Evolutionary conservation across 2,888 invertebrate genomes (phyloP), one percentile per base, ranked within the genome.

Genomic region (Meta bourneti): DNA sequence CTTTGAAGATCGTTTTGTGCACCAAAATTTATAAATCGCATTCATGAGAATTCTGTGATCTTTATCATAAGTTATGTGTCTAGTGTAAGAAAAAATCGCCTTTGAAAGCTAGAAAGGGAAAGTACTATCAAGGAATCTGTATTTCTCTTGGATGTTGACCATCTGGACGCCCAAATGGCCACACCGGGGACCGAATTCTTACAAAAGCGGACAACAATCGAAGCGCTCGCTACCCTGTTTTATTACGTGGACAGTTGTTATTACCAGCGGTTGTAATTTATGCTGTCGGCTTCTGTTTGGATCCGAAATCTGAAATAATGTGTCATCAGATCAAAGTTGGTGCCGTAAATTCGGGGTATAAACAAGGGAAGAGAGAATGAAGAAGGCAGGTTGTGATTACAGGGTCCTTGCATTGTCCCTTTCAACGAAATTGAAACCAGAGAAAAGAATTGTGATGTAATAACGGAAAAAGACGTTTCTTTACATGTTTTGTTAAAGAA

Each of bases 241-340:
- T 84, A 75, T 84, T 72, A 72, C 84, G 9, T 19, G 72, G 71
- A 8, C 51, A 51, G 51, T 19, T 71, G 71, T 71, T 75, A 54
- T 82, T 19, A 72, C 71, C 20, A 82, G 71, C 71, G 75, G 74
- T 84, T 72, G 52, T 74, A 78, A 84, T 84, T 75, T 74, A 84
- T 54, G 82, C 51, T 82, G 71, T 71, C 82, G 71, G 71, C 82
- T 72, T 84, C 85, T 86, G 77, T 78, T 78, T 77, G 52, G 78
- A 86, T 86, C 70, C 54, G 16, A 61, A 79, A 79, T 82, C 78
- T 86, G 84, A 84, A 84, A 75, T 84, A 84, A 84, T 84, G 70
- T 86, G 86, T 78, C 78, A 51, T 78, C 70, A 69, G 84, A 84
- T 70, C 86, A 86, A 86, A 86, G 77, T 70, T 86, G 86, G 78